These are phyloP conservation scores for Blera fallax DNA, from an alignment of 2,888 invertebrate species.

Conservation along the genomic window DNA sequence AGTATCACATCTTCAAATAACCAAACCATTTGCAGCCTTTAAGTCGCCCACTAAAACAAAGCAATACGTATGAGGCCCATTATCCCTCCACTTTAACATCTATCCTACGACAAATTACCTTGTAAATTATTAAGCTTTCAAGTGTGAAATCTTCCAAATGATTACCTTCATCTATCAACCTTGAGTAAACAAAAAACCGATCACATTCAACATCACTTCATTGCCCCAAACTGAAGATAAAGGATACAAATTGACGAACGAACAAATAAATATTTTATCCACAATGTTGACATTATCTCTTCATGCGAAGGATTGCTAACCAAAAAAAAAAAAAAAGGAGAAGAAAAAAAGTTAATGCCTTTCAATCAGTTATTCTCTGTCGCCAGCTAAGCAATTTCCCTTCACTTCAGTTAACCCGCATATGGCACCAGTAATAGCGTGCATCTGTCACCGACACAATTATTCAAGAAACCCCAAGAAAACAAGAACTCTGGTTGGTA, in stretches of 20 bases:
- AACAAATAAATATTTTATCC: constrained; percentile 30
- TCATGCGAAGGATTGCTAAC: constrained; percentile 19
- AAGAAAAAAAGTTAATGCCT: constrained; percentile 32
- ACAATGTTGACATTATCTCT: constrained; percentile 46
- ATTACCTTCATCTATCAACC: constrained; percentile 24
- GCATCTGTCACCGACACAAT: constrained; percentile 33
- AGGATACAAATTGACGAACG: constrained; percentile 18
- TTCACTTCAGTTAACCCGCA: constrained; percentile 22
- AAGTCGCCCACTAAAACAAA: not conserved
- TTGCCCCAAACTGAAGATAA: constrained; percentile 11
- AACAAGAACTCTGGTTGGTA: not conserved
- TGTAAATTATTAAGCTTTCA: constrained; percentile 28
- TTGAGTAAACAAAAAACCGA: not conserved
- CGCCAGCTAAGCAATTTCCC: constrained; percentile 20
- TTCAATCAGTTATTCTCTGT: constrained; percentile 36
- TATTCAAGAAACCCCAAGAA: not conserved
- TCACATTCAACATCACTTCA: constrained; percentile 2
- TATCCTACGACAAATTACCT: not conserved
- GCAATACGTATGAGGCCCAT: not conserved
- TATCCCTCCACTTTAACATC: not conserved
- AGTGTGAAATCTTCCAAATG: constrained; percentile 28
- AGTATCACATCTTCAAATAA: too few relatives aligned
- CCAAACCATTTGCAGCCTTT: not conserved
- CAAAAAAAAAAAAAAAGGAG: too few relatives aligned
- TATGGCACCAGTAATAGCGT: constrained; percentile 30